phyloP scores from a whole-genome alignment of 2,888 invertebrate species.

The Serripes groenlandicus region DNA sequence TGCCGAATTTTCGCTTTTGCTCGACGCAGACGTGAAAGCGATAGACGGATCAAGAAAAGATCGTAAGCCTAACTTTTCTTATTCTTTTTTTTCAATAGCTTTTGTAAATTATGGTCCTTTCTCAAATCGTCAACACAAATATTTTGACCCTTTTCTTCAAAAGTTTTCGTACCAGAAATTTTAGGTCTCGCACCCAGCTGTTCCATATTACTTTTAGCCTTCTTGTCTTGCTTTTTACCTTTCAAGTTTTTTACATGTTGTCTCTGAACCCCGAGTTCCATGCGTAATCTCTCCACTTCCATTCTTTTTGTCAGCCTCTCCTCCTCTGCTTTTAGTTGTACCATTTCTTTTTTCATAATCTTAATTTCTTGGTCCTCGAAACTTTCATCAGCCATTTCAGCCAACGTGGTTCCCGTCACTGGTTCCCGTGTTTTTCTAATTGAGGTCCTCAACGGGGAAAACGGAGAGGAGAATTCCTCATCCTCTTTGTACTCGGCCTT shows the following conservation, averaged over 20 bases:
- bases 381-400: too few relatives aligned
- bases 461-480: too few relatives aligned
- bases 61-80: conserved; percentile 6
- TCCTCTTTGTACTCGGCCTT: too few relatives aligned
- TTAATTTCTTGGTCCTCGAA: too few relatives aligned
- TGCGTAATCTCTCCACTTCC: neutral
- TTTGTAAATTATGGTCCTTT: neutral
- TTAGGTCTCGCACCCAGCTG: too few relatives aligned
- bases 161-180: too few relatives aligned
- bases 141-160: too few relatives aligned
- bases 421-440: too few relatives aligned
- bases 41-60: neutral
- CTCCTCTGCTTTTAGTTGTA: neutral
- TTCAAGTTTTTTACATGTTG: neutral
- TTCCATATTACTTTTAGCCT: too few relatives aligned
- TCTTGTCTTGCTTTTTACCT: neutral
- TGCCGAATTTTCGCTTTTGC: neutral
- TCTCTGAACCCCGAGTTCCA: neutral
- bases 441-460: too few relatives aligned
- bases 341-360: neutral
- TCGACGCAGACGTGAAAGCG: neutral
- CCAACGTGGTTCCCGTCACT: too few relatives aligned
- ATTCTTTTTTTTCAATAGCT: conserved; percentile 1
- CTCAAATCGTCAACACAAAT: conserved; percentile 11
- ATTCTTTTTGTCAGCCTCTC: neutral